A percentile compares a stretch with the other conserved stretches of the same genome.
Evolutionary conservation across 2,113 vertebrate genomes (phyloP).

Genomic region (Romanogobio albipinnatus): DNA sequence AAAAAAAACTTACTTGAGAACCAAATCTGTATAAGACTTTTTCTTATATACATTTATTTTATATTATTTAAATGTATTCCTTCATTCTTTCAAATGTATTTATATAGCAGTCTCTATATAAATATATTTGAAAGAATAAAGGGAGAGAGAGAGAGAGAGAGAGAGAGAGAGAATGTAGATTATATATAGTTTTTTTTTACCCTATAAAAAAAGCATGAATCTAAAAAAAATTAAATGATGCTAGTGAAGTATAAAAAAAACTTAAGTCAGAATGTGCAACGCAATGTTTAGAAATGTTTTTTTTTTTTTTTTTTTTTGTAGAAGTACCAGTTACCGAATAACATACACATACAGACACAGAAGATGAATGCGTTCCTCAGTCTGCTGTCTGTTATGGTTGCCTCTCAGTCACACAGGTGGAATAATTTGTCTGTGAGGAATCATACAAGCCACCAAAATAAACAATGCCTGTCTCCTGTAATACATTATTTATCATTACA

Average conservation of each 20-base stretch:
- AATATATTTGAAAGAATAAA: too few relatives aligned
- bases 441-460: conserved; percentile 67
- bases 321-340: conserved; percentile 30
- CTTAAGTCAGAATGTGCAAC: not conserved
- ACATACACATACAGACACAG: conserved; percentile 45
- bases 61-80: too few relatives aligned
- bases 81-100: not conserved
- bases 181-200: too few relatives aligned
- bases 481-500: conserved; percentile 75
- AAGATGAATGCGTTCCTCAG: conserved; percentile 52
- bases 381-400: conserved; percentile 62
- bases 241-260: not conserved
- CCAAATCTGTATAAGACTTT: not conserved
- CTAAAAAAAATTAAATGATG: not conserved
- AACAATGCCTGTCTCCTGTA: conserved; percentile 71
- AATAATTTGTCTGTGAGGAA: conserved; percentile 71
- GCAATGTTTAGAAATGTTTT: not conserved
- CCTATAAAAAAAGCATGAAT: not conserved
- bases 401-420: conserved; percentile 69
- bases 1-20: not conserved
- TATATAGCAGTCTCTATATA: not conserved
- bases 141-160: too few relatives aligned
- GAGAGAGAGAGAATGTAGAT: too few relatives aligned
- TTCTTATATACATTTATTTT: not conserved
- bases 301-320: conserved; percentile 5